phyloP scores from a whole-genome alignment of 2,888 invertebrate species.

The Tyria jacobaeae region DNA sequence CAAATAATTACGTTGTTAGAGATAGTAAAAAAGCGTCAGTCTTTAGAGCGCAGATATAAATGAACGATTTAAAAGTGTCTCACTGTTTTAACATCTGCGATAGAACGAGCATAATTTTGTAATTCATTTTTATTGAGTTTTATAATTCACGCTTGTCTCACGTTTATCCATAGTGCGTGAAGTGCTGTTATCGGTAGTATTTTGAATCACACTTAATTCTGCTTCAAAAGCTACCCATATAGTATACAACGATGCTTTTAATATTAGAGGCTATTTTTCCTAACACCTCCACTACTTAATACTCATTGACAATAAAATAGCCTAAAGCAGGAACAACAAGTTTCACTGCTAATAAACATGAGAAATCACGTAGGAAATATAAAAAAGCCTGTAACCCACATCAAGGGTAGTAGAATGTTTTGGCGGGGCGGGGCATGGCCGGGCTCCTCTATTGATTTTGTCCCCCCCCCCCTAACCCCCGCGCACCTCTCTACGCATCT shows the following conservation, averaged over 20 bases:
- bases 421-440: conserved; percentile 66
- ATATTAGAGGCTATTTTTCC: neutral
- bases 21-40: neutral
- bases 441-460: conserved; percentile 80
- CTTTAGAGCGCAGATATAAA: neutral
- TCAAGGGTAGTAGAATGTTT: conserved; percentile 62
- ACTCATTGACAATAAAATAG: conserved; percentile 13
- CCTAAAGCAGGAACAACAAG: conserved; percentile 10
- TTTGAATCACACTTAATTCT: no score
- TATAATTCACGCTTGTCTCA: neutral
- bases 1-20: neutral
- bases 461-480: conserved; percentile 58
- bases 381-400: conserved; percentile 69
- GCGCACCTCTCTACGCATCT: conserved; percentile 72
- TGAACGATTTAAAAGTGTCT: neutral
- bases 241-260: neutral
- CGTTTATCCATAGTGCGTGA: neutral
- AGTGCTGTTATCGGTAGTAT: no score
- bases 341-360: conserved; percentile 25
- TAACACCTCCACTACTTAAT: neutral
- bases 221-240: neutral
- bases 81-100: neutral
- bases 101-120: neutral
- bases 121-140: neutral
- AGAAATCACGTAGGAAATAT: conserved; percentile 55